These are phyloP conservation scores for Geotrupes spiniger DNA, from an alignment of 2,888 invertebrate species.

Conservation along the genomic window DNA sequence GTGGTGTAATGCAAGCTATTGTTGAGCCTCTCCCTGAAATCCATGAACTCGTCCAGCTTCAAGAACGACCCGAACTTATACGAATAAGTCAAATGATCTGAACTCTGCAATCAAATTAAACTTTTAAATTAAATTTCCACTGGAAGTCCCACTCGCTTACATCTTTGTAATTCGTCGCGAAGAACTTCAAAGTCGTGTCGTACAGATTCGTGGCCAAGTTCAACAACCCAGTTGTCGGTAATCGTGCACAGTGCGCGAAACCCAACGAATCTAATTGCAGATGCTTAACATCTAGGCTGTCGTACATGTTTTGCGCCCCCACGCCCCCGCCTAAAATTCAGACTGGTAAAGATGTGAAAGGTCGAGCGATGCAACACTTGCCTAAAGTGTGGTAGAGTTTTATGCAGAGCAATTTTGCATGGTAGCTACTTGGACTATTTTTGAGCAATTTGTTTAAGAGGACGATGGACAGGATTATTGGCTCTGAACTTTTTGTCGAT, in stretches of 20 bases:
- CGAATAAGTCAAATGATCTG: constrained; percentile 86
- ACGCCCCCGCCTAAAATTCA: constrained; percentile 63
- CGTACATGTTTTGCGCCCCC: constrained; percentile 72
- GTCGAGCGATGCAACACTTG: constrained; percentile 46
- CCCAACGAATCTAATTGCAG: constrained; percentile 91
- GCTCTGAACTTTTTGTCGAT: constrained; percentile 54
- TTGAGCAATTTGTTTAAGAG: constrained; percentile 71
- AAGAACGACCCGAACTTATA: constrained; percentile 94
- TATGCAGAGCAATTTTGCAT: constrained; percentile 80
- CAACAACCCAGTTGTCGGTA: constrained; percentile 71
- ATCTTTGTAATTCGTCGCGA: constrained; percentile 84
- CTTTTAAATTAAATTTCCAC: background rate
- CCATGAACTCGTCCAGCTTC: constrained; percentile 86
- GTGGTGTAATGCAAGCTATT: constrained; percentile 76
- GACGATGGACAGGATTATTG: constrained; percentile 63
- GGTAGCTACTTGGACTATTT: constrained; percentile 84
- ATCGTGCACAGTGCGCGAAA: constrained; percentile 74
- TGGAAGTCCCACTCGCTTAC: constrained; percentile 56
- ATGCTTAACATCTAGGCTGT: constrained; percentile 85
- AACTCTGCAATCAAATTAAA: constrained; percentile 59
- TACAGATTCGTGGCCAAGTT: constrained; percentile 67
- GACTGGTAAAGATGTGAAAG: background rate
- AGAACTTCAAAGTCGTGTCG: constrained; percentile 79
- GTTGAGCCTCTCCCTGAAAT: constrained; percentile 76
- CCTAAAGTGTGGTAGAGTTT: constrained; percentile 76